Evolutionary conservation across 2,888 invertebrate genomes (phyloP).

Genomic region (Dicyrtoma fusca): DNA sequence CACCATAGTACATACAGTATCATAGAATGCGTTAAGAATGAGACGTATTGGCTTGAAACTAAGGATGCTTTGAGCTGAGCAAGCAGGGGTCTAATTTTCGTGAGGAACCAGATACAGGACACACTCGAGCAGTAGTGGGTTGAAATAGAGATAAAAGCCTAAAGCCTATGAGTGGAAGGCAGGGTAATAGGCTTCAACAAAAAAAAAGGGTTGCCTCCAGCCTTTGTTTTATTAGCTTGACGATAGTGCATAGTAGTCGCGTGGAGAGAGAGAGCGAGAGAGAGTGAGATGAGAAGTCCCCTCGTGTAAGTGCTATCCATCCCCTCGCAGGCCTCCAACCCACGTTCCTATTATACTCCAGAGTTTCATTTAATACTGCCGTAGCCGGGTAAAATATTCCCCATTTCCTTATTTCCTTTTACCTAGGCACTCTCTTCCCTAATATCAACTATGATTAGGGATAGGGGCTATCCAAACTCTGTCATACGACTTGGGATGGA

Average conservation of each 20-base stretch:
- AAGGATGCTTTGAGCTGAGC: too few relatives aligned
- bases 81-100: not conserved
- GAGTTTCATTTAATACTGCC: too few relatives aligned
- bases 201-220: constrained; percentile 31
- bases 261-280: too few relatives aligned
- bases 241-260: not conserved
- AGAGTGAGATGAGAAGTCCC: not conserved
- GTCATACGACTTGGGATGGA: too few relatives aligned
- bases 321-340: constrained; percentile 5
- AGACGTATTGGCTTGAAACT: too few relatives aligned
- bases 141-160: not conserved
- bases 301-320: not conserved
- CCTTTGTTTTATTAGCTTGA: constrained; percentile 25
- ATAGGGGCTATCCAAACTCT: too few relatives aligned
- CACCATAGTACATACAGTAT: too few relatives aligned
- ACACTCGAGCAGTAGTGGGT: not conserved
- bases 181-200: not conserved
- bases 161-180: not conserved
- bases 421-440: too few relatives aligned
- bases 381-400: too few relatives aligned
- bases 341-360: not conserved
- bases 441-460: too few relatives aligned
- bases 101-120: not conserved
- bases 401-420: too few relatives aligned
- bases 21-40: too few relatives aligned